These are phyloP conservation scores for Mungos mungo DNA, from an alignment of 2,113 vertebrate species.

Conservation along the genomic window DNA sequence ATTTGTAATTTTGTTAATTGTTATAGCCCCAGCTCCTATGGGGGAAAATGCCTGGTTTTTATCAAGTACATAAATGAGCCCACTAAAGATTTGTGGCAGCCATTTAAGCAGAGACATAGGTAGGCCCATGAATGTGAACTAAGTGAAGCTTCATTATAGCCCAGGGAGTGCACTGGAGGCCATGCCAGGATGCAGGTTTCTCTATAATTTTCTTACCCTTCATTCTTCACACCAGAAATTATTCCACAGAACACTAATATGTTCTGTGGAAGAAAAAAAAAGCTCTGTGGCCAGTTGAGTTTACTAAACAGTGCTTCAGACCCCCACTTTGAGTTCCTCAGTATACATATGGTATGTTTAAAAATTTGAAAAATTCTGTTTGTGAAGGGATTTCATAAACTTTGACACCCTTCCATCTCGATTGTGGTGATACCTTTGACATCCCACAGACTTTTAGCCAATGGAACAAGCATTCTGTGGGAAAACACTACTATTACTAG, in stretches of 20 bases:
- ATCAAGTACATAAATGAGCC: neutral
- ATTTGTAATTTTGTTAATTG: neutral
- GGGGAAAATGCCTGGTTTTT: neutral
- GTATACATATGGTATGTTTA: neutral
- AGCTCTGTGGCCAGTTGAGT: neutral
- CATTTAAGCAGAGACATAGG: neutral
- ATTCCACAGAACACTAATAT: neutral
- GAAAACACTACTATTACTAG: neutral
- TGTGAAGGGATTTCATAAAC: neutral
- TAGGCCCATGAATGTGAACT: neutral
- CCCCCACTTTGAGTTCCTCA: neutral
- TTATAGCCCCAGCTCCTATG: neutral
- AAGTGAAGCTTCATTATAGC: neutral
- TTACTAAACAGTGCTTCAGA: neutral
- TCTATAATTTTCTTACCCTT: neutral
- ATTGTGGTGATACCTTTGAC: neutral
- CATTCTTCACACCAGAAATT: neutral
- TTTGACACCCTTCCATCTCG: neutral
- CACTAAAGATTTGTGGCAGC: neutral
- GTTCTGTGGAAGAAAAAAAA: neutral
- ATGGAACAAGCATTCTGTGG: neutral
- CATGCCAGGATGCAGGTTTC: neutral
- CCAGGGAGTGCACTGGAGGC: neutral
- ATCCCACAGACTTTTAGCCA: neutral
- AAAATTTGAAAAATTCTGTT: neutral